phyloP scores from a whole-genome alignment of 2,888 invertebrate genomes.

The Drosophila lutescens region DNA sequence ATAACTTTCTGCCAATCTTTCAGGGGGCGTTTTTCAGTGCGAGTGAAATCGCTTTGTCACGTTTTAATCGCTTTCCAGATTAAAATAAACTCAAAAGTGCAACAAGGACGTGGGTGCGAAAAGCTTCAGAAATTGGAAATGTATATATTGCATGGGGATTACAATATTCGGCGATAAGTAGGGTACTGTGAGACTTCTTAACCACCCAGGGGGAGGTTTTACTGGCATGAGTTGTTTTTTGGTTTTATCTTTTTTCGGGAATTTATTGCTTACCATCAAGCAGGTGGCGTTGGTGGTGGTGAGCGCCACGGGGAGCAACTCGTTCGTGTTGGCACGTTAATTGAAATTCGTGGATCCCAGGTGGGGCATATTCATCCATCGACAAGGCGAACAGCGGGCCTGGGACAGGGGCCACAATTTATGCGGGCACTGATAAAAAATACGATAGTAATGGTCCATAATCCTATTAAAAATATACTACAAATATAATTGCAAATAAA shows the following conservation, averaged over 20 bases:
- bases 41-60: constrained; percentile 27
- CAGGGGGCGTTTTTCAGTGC: constrained; percentile 11
- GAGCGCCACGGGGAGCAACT: constrained; percentile 36
- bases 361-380: constrained; percentile 57
- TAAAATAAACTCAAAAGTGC: constrained; percentile 35
- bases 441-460: not conserved
- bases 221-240: not conserved
- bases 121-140: constrained; percentile 14
- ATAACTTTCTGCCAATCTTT: constrained; percentile 34
- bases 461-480: not conserved
- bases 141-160: constrained; percentile 19
- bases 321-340: constrained; percentile 68
- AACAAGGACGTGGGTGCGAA: constrained; percentile 1
- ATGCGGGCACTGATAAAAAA: constrained; percentile 32
- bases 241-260: constrained; percentile 8
- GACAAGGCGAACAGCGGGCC: constrained; percentile 25
- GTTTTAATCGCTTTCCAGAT: constrained; percentile 60
- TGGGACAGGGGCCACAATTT: constrained; percentile 42
- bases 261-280: constrained; percentile 75
- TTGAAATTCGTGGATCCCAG: constrained; percentile 77
- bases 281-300: constrained; percentile 34
- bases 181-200: constrained; percentile 18
- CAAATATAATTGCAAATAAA: not conserved
- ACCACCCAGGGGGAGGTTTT: not conserved
- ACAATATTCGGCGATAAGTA: constrained; percentile 17